Percentiles rank a stretch among this genome's conserved stretches.
Conservation (phyloP, 2,113 vertebrate genomes). For the Pangasianodon gigas region DNA sequence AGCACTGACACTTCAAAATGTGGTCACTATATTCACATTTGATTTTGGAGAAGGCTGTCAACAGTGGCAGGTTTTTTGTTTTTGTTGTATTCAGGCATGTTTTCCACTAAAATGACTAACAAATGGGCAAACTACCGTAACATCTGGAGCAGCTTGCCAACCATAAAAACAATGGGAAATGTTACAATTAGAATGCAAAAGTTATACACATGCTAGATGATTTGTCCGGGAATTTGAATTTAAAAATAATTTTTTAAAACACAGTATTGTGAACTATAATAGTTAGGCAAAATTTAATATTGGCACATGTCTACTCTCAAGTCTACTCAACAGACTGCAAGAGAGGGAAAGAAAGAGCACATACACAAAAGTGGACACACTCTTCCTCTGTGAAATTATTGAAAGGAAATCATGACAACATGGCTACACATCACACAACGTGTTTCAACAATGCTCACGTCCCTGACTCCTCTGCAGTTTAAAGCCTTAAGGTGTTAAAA, state of each 20-base stretch:
- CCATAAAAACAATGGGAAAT: background rate
- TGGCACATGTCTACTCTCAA: background rate
- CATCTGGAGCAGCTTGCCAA: background rate
- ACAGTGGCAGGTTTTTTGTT: background rate
- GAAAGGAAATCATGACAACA: background rate
- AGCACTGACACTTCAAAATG: background rate
- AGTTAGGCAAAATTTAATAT: too few relatives aligned
- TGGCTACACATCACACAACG: background rate
- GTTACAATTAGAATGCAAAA: background rate
- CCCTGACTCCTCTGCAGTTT: background rate
- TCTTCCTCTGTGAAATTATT: background rate
- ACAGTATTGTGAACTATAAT: background rate
- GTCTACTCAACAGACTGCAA: background rate
- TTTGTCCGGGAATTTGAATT: background rate
- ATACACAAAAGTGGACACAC: background rate
- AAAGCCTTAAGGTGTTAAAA: background rate
- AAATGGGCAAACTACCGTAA: background rate
- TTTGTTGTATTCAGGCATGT: background rate
- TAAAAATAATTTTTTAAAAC: background rate
- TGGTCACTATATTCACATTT: background rate
- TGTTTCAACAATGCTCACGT: conserved; percentile 1
- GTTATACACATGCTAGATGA: background rate
- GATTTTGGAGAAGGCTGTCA: background rate
- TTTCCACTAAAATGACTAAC: background rate
- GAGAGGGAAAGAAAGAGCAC: background rate